Evolutionary conservation across 2,888 invertebrate species (phyloP).

Genomic region (Microchrysa polita): DNA sequence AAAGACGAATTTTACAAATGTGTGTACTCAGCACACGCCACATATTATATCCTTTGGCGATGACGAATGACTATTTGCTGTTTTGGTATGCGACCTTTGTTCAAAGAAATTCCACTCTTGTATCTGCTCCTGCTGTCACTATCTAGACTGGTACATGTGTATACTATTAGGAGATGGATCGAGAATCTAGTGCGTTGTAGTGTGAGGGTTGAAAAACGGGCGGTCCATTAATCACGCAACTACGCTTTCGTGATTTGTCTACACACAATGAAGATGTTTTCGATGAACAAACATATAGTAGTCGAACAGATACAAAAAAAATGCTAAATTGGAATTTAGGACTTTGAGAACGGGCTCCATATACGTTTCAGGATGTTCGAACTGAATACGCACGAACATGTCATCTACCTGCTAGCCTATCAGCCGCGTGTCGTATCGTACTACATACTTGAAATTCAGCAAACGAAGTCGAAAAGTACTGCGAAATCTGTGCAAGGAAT

Average conservation of each 20-base stretch:
- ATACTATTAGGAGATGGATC: conserved; percentile 5
- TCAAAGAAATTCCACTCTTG: conserved; percentile 1
- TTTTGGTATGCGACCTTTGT: conserved; percentile 14
- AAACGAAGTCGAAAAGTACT: not conserved
- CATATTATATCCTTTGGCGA: conserved; percentile 21
- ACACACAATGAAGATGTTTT: conserved; percentile 31
- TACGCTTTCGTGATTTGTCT: conserved; percentile 6
- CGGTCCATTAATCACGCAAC: conserved; percentile 16
- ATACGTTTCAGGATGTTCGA: not conserved
- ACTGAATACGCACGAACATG: conserved; percentile 9
- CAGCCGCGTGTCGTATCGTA: too few species aligned
- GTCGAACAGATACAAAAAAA: not conserved
- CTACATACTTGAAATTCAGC: conserved; percentile 24
- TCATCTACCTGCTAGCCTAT: conserved; percentile 7
- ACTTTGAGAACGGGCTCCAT: not conserved
- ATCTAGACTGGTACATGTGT: conserved; percentile 13
- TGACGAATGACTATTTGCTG: conserved; percentile 9
- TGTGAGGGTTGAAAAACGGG: not conserved
- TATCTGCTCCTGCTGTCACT: not conserved
- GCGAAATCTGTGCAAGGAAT: not conserved
- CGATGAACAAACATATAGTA: not conserved
- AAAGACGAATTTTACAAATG: conserved; percentile 15
- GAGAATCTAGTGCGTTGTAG: not conserved
- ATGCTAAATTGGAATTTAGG: not conserved
- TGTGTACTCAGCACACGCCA: not conserved